Conservation (phyloP, 2,797 vertebrate genomes). For the Syncerus caffer region DNA sequence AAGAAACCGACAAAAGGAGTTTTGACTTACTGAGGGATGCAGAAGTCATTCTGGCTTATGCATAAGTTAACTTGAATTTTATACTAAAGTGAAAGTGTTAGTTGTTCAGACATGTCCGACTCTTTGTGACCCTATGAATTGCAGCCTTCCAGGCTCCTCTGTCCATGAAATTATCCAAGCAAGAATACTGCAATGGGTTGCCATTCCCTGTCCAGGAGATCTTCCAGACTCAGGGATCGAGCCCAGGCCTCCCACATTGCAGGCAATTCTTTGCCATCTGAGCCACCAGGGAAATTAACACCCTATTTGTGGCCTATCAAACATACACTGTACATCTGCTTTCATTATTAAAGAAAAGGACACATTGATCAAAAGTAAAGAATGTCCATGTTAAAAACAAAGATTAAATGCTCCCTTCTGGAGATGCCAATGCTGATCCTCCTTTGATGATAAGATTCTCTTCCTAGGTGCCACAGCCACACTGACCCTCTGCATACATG, state of each 20-base stretch:
- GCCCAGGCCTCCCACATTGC: neutral
- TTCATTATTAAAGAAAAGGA: neutral
- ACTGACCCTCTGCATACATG: neutral
- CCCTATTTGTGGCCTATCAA: neutral
- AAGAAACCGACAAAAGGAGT: neutral
- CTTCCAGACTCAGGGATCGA: neutral
- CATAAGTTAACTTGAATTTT: neutral
- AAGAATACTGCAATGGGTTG: neutral
- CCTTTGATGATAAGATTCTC: neutral
- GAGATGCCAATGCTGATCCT: neutral
- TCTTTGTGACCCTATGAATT: neutral
- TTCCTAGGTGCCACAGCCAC: neutral
- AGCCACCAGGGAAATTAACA: neutral
- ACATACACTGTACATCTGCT: neutral
- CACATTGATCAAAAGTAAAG: neutral
- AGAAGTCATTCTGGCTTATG: neutral
- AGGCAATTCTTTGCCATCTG: neutral
- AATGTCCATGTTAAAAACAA: neutral
- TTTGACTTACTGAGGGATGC: neutral
- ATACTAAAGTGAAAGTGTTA: neutral
- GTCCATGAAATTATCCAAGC: neutral
- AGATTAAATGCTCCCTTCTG: neutral
- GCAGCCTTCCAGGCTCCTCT: neutral
- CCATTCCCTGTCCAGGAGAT: neutral
- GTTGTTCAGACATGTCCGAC: neutral